Evolutionary conservation across 2,113 vertebrate genomes (phyloP).

Genomic region (Poeciliopsis turrubarensis): DNA sequence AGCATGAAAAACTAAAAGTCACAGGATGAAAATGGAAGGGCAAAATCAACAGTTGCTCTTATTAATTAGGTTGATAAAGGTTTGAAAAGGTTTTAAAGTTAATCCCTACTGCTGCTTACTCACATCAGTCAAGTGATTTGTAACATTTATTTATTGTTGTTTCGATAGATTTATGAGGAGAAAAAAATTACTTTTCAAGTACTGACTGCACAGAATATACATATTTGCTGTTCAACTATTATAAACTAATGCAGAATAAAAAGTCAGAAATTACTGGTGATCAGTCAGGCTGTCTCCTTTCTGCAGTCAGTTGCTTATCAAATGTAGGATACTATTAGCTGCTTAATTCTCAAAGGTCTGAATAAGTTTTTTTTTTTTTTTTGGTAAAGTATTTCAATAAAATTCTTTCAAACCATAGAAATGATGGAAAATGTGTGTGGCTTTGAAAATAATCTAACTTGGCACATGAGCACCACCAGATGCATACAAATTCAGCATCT

Average conservation of each 20-base stretch:
- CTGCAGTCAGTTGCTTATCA: not conserved
- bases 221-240: not conserved
- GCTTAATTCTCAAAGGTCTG: not conserved
- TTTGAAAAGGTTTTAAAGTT: not conserved
- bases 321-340: not conserved
- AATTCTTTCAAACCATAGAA: no score
- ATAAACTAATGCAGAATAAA: not conserved
- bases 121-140: not conserved
- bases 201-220: not conserved
- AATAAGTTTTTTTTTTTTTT: no score
- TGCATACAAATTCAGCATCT: no score
- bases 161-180: not conserved
- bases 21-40: not conserved
- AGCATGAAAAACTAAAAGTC: not conserved
- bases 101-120: not conserved
- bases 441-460: no score
- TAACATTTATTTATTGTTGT: not conserved
- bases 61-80: not conserved
- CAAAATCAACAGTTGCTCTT: not conserved
- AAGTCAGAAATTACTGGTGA: not conserved
- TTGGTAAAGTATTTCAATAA: no score
- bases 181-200: not conserved
- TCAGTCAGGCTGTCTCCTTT: not conserved
- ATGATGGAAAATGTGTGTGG: no score
- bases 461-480: no score